These are phyloP conservation scores for Acromyrmex heyeri DNA, from an alignment of 1,140 invertebrate genomes.

Conservation along the genomic window DNA sequence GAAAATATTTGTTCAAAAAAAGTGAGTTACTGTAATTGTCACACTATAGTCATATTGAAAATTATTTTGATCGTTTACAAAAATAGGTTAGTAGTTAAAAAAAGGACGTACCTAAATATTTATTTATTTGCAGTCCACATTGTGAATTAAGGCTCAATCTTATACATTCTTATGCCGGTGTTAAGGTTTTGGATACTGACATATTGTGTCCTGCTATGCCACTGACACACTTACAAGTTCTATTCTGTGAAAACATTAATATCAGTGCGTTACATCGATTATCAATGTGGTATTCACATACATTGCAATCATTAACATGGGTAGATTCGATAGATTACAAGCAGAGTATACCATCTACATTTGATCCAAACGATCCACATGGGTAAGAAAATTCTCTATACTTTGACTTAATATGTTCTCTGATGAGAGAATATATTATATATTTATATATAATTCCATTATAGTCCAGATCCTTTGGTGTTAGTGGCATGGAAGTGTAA, in stretches of 20 bases:
- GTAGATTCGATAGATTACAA: slow-evolving; percentile 88
- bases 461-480: slow-evolving; percentile 90
- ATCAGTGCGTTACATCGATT: slow-evolving; percentile 87
- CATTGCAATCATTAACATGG: slow-evolving; percentile 90
- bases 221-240: slow-evolving; percentile 90
- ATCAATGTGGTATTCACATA: slow-evolving; percentile 88
- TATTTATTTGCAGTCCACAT: slow-evolving; percentile 86
- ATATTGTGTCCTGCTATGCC: slow-evolving; percentile 91
- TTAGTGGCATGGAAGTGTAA: slow-evolving; percentile 92
- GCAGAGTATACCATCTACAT: slow-evolving; percentile 74
- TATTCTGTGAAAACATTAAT: slow-evolving; percentile 92
- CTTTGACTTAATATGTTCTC: background rate
- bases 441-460: slow-evolving; percentile 63
- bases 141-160: slow-evolving; percentile 91
- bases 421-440: background rate
- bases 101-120: background rate
- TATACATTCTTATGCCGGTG: slow-evolving; percentile 91
- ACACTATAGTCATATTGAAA: background rate
- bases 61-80: background rate
- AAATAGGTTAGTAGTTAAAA: background rate
- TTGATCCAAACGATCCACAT: slow-evolving; percentile 73
- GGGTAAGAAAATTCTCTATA: slow-evolving; percentile 73
- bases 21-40: slow-evolving; percentile 78
- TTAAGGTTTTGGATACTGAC: slow-evolving; percentile 88
- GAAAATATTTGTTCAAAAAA: slow-evolving; percentile 87